Evolutionary conservation across 1,140 invertebrate genomes (phyloP).

Genomic region (Physella acuta): DNA sequence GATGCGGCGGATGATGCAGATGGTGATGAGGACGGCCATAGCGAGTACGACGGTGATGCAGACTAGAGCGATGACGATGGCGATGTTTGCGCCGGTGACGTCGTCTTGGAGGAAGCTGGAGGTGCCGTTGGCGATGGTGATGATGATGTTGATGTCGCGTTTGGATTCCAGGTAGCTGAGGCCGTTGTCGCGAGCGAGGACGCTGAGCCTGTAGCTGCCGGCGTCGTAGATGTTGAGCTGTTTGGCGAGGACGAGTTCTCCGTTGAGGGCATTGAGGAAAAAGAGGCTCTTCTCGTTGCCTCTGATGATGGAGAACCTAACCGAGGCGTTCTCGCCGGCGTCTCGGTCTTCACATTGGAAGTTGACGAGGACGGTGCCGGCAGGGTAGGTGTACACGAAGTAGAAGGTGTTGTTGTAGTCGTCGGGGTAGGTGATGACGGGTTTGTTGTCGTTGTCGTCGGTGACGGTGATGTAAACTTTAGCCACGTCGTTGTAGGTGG

Average conservation of each 20-base stretch:
- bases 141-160: conserved; percentile 37
- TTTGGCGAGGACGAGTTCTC: conserved; percentile 39
- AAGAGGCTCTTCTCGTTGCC: conserved; percentile 42
- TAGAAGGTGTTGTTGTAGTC: conserved; percentile 41
- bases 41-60: conserved; percentile 46
- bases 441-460: conserved; percentile 73
- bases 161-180: conserved; percentile 30
- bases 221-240: conserved; percentile 38
- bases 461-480: conserved; percentile 77
- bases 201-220: conserved; percentile 38
- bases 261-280: conserved; percentile 40
- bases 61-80: conserved; percentile 47
- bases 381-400: conserved; percentile 33
- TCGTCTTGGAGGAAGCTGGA: conserved; percentile 5
- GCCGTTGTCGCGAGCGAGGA: conserved; percentile 44
- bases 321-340: conserved; percentile 76
- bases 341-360: conserved; percentile 42
- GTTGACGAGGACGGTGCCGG: conserved; percentile 38
- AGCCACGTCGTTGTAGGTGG: conserved; percentile 82
- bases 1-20: conserved; percentile 44
- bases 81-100: conserved; percentile 40
- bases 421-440: conserved; percentile 58
- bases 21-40: conserved; percentile 45
- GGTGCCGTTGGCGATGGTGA: conserved; percentile 42
- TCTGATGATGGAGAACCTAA: conserved; percentile 70